Base-by-base conservation (phyloP, 2,797 vertebrate genomes). In the Notolepis coatsorum region DNA sequence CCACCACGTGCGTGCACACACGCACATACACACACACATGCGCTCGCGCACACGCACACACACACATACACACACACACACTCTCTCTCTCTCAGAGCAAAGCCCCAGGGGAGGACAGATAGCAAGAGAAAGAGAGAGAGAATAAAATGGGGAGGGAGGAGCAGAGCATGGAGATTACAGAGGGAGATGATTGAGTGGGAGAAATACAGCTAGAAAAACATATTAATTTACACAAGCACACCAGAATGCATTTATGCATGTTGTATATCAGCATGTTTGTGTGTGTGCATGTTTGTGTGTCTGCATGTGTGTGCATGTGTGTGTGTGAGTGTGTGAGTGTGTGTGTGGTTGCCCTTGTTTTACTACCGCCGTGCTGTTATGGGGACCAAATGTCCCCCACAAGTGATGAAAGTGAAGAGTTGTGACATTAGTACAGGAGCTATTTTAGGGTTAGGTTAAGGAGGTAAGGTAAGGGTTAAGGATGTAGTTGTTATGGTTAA, bases 21-120 rank as follows among this genome's bases (percentile, higher is more conserved):
- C 75, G 46, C 71, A 77, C 68, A 65, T 49, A 25, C 39, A 37
- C 39, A 53, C 49, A 31, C 27, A 42, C 2, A 28, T 10, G 10
- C 2, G 3, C 30, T 7, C 30, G 3, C 4, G 10, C 30, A 31
- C 30, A 31, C 30, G 10, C 30, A 28, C 54, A 21, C 39, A 23
- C 41, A 21, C 28, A 7, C 39, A 42, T 8, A 20, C 39, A 42
- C 17, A 20, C 39, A 42, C 39, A 20, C 39, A 42, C 15, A 13
- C 65, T 67, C 43, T 33, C 8, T 55, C 28, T 43, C 59, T 74
- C 55, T 9, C 61, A 52, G 39, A 63, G 10, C 37, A 10, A 9
- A 31, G 5, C n/a, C 25, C 2, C 25, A 25, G 15, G 41, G 15
- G 13, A 46, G 45, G 50, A 39, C n/a, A 53, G 28, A 60, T 25